phyloP scores from a whole-genome alignment of 1,140 invertebrate genomes.

The Rhagoletis pomonella region DNA sequence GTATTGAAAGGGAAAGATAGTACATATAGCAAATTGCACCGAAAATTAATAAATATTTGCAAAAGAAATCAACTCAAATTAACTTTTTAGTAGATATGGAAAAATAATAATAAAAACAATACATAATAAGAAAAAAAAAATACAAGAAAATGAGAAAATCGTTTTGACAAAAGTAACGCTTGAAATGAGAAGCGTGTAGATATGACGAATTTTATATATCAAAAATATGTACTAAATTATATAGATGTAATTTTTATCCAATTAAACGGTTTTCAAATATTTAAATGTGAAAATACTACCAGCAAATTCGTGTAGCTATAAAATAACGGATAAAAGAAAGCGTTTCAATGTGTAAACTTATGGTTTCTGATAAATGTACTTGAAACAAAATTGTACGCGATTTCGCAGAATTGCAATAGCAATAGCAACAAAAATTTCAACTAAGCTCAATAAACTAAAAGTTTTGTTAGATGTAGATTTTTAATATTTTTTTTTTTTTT shows the following conservation, averaged over 20 bases:
- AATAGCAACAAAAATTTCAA: background rate
- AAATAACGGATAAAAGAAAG: background rate
- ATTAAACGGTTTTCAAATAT: background rate
- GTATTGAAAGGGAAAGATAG: background rate
- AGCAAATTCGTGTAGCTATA: too few species aligned
- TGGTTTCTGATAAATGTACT: conserved; percentile 30
- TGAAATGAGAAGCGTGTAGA: too few species aligned
- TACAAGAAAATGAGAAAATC: background rate
- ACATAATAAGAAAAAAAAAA: background rate
- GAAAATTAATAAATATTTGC: conserved; percentile 16
- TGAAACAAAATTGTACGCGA: background rate
- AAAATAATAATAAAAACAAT: background rate
- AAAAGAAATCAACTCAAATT: background rate
- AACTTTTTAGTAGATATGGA: background rate
- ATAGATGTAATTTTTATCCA: too few species aligned
- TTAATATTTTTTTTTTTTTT: too few species aligned
- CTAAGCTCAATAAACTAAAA: background rate
- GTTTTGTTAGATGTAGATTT: background rate
- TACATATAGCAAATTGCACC: background rate
- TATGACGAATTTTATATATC: too few species aligned
- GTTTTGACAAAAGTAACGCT: too few species aligned
- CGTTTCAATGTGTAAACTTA: background rate
- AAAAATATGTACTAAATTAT: too few species aligned
- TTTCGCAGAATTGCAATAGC: background rate
- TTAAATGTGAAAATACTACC: background rate